Evolutionary conservation across 2,888 invertebrate genomes (phyloP).

Genomic region (Rhamphomyia laevipes): DNA sequence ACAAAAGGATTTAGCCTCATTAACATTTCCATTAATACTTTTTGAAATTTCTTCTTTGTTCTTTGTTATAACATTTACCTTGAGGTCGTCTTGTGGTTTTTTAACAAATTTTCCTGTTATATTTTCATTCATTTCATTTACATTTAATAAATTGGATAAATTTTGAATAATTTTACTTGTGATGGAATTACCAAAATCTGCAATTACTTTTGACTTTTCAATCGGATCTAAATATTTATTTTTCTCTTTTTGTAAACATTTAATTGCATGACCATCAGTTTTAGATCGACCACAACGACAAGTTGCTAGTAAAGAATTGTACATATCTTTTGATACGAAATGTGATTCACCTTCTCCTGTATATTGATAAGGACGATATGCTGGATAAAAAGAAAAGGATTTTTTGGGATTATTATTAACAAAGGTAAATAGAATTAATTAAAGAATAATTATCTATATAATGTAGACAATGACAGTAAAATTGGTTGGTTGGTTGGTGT

Average conservation of each 20-base stretch:
- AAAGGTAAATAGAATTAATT: too few species aligned
- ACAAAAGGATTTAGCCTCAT: background rate
- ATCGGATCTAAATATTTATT: constrained; percentile 17
- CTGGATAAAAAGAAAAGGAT: constrained; percentile 7
- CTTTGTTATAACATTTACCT: background rate
- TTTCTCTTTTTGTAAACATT: constrained; percentile 30
- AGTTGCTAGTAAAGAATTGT: constrained; percentile 23
- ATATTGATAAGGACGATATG: constrained; percentile 19
- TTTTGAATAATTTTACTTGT: constrained; percentile 1
- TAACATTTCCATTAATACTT: constrained; percentile 1
- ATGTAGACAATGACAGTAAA: too few species aligned
- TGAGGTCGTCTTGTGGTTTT: background rate
- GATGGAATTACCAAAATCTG: constrained; percentile 3
- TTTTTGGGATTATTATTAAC: too few species aligned
- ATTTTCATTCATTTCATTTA: background rate
- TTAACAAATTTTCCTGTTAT: background rate
- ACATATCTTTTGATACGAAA: constrained; percentile 31
- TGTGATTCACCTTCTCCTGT: constrained; percentile 27
- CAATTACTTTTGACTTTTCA: background rate
- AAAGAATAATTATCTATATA: too few species aligned
- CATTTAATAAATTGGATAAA: background rate
- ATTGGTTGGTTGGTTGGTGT: too few species aligned
- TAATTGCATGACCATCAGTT: constrained; percentile 26
- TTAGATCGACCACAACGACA: constrained; percentile 33
- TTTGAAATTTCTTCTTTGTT: background rate